A percentile compares a stretch with the other conserved stretches of the same genome.
phyloP scores from a whole-genome alignment of 2,113 vertebrate species.

The Dicaeum eximium region DNA sequence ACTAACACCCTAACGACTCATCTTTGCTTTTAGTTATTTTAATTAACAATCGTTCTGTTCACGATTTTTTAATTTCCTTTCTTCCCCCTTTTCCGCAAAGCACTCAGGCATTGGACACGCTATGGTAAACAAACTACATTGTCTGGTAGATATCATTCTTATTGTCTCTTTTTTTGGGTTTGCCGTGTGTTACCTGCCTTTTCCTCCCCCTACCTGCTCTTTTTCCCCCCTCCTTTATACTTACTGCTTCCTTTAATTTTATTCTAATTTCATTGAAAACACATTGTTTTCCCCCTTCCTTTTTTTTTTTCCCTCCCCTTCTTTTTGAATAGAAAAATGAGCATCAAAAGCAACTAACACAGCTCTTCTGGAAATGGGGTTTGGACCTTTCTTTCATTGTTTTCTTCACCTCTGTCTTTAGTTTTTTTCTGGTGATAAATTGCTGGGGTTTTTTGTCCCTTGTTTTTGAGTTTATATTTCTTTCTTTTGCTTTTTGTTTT shows the following conservation, averaged over 20 bases:
- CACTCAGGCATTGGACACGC: constrained; percentile 99
- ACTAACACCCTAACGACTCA: constrained; percentile 89
- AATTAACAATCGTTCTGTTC: constrained; percentile 99
- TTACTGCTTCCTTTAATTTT: constrained; percentile 66
- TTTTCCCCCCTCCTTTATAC: constrained; percentile 61
- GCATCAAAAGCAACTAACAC: constrained; percentile 50
- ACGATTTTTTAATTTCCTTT: constrained; percentile 99
- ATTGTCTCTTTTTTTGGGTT: constrained; percentile 99
- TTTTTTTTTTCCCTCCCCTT: background rate
- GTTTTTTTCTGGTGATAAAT: background rate
- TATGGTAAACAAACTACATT: constrained; percentile 99
- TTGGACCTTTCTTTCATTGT: constrained; percentile 44
- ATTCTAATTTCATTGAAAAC: constrained; percentile 82
- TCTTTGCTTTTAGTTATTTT: constrained; percentile 94
- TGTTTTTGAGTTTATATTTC: background rate
- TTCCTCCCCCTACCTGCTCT: constrained; percentile 63
- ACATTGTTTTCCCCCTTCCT: background rate
- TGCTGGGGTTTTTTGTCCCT: background rate
- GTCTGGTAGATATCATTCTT: constrained; percentile 99
- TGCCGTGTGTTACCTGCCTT: constrained; percentile 95
- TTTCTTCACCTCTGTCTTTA: background rate
- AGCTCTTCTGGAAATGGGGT: constrained; percentile 58
- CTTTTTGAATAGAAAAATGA: constrained; percentile 31
- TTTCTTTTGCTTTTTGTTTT: constrained; percentile 41
- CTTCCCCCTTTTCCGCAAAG: constrained; percentile 99